phyloP scores from a whole-genome alignment of 2,888 invertebrate species.

The Nesidiocoris tenuis region DNA sequence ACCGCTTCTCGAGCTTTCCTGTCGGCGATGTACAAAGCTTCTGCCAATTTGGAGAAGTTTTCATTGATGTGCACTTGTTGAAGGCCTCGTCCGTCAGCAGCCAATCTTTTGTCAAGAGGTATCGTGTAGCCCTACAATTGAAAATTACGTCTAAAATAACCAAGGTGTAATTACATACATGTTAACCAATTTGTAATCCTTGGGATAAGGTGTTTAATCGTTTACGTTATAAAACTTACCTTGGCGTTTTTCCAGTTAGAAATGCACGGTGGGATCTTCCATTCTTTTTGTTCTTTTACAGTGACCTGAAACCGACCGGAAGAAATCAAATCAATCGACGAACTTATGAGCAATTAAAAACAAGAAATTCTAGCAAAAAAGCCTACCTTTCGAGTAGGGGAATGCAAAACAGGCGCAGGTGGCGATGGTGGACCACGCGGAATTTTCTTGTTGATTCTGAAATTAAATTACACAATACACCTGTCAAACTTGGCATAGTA shows the following conservation, averaged over 20 bases:
- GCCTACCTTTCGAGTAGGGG: constrained; percentile 84
- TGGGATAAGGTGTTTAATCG: no score
- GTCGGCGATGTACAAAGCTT: constrained; percentile 96
- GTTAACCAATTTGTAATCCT: no score
- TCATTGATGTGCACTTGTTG: constrained; percentile 98
- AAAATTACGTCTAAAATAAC: constrained; percentile 33
- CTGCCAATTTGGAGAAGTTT: constrained; percentile 97
- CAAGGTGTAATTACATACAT: no score
- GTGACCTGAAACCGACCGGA: constrained; percentile 64
- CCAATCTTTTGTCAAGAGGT: constrained; percentile 94
- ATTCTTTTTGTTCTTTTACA: constrained; percentile 97
- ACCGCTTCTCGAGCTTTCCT: constrained; percentile 91
- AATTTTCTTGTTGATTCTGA: constrained; percentile 95
- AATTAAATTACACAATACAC: constrained; percentile 47
- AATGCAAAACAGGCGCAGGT: constrained; percentile 97
- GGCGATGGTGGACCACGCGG: constrained; percentile 98
- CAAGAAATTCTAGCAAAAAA: neutral
- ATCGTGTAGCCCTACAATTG: constrained; percentile 80
- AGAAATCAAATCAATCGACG: constrained; percentile 19
- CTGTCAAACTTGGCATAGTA: neutral
- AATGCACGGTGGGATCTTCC: constrained; percentile 99
- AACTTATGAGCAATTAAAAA: constrained; percentile 15
- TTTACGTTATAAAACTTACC: no score
- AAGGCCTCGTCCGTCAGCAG: constrained; percentile 95
- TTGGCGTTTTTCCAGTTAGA: constrained; percentile 99